Evolutionary conservation across 2,888 invertebrate species (phyloP).

Genomic region (Nephrocerus scutellatus): DNA sequence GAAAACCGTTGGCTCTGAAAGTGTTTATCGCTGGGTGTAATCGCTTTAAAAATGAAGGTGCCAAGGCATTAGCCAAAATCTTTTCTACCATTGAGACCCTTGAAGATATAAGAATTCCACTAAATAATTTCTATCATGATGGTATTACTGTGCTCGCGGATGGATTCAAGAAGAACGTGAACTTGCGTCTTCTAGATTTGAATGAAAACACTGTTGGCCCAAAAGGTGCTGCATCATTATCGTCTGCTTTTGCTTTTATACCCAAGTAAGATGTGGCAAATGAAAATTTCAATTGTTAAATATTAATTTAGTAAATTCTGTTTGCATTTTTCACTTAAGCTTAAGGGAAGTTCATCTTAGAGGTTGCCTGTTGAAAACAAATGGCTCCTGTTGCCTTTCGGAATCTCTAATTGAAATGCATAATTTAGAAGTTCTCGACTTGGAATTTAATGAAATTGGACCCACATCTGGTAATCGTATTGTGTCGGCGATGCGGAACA

Average conservation of each 20-base stretch:
- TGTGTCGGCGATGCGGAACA: conserved; percentile 54
- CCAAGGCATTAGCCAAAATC: conserved; percentile 73
- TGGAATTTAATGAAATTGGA: conserved; percentile 79
- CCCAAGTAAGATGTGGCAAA: conserved; percentile 38
- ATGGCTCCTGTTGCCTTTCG: conserved; percentile 65
- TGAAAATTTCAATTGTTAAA: neutral
- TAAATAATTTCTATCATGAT: conserved; percentile 88
- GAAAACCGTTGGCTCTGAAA: conserved; percentile 65
- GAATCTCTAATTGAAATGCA: conserved; percentile 57
- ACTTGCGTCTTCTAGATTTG: conserved; percentile 72
- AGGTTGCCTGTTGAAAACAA: conserved; percentile 68
- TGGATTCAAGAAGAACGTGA: conserved; percentile 63
- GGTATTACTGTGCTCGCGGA: conserved; percentile 77
- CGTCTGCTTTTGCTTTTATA: conserved; percentile 61
- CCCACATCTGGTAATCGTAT: conserved; percentile 60
- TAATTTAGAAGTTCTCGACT: conserved; percentile 53
- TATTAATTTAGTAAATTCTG: neutral
- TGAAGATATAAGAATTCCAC: conserved; percentile 88
- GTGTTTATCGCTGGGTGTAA: conserved; percentile 91
- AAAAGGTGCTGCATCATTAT: conserved; percentile 70
- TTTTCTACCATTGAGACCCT: conserved; percentile 76
- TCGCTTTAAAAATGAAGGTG: conserved; percentile 89
- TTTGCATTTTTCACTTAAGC: conserved; percentile 30
- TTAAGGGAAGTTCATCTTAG: conserved; percentile 70
- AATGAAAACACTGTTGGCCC: conserved; percentile 89